Percentiles rank a stretch among this genome's conserved stretches.
Conservation (phyloP, 2,113 vertebrate species). For the Eonycteris spelaea region DNA sequence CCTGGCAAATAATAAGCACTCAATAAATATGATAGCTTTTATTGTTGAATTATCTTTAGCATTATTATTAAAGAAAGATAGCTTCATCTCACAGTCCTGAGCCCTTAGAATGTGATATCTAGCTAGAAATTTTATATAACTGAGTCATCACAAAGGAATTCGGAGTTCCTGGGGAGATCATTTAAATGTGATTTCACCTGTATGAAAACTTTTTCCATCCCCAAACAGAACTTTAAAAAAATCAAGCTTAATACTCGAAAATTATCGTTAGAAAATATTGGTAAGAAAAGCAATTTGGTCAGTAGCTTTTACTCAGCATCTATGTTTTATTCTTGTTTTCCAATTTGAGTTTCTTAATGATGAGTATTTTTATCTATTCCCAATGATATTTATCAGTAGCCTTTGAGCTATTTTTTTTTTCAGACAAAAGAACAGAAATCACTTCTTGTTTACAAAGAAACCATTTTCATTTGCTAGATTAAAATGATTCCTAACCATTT, state of each 20-base stretch:
- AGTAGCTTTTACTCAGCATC: background rate
- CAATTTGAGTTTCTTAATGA: background rate
- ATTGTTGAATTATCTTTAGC: constrained; percentile 15
- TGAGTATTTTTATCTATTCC: background rate
- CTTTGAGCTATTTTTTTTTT: background rate
- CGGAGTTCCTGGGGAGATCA: background rate
- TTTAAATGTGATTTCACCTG: constrained; percentile 27
- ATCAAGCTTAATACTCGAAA: background rate
- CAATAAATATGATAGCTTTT: background rate
- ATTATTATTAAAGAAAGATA: background rate
- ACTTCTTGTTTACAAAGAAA: background rate
- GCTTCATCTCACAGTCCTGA: background rate
- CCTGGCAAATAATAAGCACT: background rate
- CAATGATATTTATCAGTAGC: background rate
- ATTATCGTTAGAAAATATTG: constrained; percentile 15
- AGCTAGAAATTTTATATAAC: background rate
- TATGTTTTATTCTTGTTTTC: background rate
- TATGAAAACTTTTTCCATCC: background rate
- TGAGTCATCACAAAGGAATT: background rate
- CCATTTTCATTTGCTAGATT: background rate
- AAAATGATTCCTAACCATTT: constrained; percentile 10
- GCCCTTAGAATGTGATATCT: background rate
- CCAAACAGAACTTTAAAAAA: constrained; percentile 15
- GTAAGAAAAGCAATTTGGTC: background rate
- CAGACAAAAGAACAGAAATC: background rate